Conservation (phyloP, 1,140 invertebrate species). For the Leucophenga varia region DNA sequence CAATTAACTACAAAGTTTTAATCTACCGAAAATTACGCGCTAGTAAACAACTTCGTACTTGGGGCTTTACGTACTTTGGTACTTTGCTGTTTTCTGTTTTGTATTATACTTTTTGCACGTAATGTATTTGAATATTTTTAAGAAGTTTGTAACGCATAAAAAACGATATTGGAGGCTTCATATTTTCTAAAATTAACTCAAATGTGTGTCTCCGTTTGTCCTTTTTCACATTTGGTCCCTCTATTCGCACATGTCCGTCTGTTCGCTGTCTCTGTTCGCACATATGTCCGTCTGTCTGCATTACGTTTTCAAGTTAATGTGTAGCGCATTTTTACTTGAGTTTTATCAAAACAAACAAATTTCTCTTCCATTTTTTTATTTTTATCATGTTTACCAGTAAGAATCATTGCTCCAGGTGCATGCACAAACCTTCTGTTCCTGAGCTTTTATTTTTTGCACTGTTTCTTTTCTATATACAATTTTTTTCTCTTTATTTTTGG, state of each 20-base stretch:
- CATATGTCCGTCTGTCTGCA: no score
- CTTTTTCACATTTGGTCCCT: no score
- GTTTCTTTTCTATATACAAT: no score
- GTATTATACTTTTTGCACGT: slow-evolving; percentile 7
- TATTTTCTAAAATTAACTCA: no score
- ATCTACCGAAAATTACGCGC: slow-evolving; percentile 13
- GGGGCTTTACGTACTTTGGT: slow-evolving; percentile 13
- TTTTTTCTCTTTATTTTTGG: slow-evolving; percentile 14
- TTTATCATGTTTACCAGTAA: slow-evolving; percentile 29
- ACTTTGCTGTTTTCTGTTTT: neutral
- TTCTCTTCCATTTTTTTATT: slow-evolving; percentile 15
- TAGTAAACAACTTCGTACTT: slow-evolving; percentile 8
- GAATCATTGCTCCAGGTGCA: slow-evolving; percentile 31
- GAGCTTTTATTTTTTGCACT: slow-evolving; percentile 3
- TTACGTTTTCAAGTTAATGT: no score
- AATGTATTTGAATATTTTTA: slow-evolving; percentile 5
- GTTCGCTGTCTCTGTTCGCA: no score
- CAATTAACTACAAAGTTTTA: slow-evolving; percentile 38
- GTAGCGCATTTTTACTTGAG: no score
- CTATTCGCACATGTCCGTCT: no score
- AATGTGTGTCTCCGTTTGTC: no score
- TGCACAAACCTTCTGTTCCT: slow-evolving; percentile 16
- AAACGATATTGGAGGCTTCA: no score
- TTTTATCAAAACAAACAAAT: neutral
- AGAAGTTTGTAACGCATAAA: slow-evolving; percentile 12